These are phyloP conservation scores for Stichodactyla mertensii DNA, from an alignment of 64 coral and sea anemone species.

Conservation along the genomic window DNA sequence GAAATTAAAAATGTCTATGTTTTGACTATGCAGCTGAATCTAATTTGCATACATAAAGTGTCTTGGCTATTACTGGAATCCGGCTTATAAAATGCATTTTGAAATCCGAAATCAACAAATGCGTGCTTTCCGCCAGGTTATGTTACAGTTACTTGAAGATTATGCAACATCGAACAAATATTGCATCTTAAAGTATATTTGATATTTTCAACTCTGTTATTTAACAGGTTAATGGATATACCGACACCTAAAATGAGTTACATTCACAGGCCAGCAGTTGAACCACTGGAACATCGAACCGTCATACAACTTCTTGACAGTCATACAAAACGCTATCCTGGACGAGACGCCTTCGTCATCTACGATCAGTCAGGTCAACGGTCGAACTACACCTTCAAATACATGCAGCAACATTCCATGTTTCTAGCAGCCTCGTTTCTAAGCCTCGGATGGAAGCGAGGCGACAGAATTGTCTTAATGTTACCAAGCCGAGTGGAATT, in stretches of 20 bases:
- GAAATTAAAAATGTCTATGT: too few species aligned
- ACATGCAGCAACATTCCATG: constrained; percentile 11
- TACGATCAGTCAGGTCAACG: constrained; percentile 15
- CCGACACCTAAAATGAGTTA: constrained; percentile 15
- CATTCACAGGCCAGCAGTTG: constrained; percentile 5
- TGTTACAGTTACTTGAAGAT: too few species aligned
- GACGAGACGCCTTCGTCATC: constrained; percentile 28
- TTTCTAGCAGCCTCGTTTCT: constrained; percentile 15
- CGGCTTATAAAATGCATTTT: too few species aligned
- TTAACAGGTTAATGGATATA: too few species aligned
- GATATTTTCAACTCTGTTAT: too few species aligned
- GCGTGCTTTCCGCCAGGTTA: too few species aligned
- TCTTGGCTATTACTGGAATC: too few species aligned
- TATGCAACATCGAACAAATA: too few species aligned
- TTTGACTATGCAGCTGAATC: too few species aligned
- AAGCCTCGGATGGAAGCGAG: background rate
- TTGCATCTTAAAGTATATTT: too few species aligned
- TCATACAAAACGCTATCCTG: background rate
- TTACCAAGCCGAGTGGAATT: constrained; percentile 18
- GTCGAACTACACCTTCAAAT: constrained; percentile 8
- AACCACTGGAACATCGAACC: constrained; percentile 18
- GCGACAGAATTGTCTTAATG: constrained; percentile 37
- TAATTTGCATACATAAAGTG: too few species aligned
- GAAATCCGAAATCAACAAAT: too few species aligned
- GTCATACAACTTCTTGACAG: constrained; percentile 27